Percentiles rank a stretch among this genome's conserved stretches.
Conservation (phyloP, 1,140 invertebrate genomes). For the Adoxophyes honmai region DNA sequence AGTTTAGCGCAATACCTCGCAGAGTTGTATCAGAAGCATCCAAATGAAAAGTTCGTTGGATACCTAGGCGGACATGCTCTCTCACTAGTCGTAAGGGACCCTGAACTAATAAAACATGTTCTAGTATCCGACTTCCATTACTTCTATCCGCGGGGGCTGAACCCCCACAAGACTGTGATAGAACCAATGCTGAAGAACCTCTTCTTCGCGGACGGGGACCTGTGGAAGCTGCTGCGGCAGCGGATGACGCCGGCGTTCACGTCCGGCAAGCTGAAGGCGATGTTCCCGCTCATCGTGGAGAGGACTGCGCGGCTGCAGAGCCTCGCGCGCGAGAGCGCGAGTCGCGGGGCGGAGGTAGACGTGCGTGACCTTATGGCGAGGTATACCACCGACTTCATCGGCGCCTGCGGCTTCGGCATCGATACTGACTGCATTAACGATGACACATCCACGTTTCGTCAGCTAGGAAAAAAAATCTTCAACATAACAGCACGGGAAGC, state of each 20-base stretch:
- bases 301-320: too few species aligned
- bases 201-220: too few species aligned
- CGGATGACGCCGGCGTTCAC: too few species aligned
- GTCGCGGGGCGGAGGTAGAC: conserved; percentile 39
- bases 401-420: too few species aligned
- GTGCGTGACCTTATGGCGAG: too few species aligned
- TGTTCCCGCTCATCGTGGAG: too few species aligned
- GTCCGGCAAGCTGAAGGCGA: too few species aligned
- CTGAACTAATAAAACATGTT: conserved; percentile 72
- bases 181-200: too few species aligned
- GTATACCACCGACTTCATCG: too few species aligned
- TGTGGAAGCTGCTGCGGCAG: too few species aligned
- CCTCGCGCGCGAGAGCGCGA: too few species aligned
- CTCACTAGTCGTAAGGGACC: conserved; percentile 72
- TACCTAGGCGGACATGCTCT: conserved; percentile 35
- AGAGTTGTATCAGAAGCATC: conserved; percentile 22
- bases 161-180: too few species aligned
- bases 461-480: conserved; percentile 37
- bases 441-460: conserved; percentile 28
- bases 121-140: conserved; percentile 75
- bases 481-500: conserved; percentile 17
- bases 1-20: conserved; percentile 16
- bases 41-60: conserved; percentile 20
- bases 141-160: conserved; percentile 47
- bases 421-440: conserved; percentile 33